Percentiles rank a stretch among this genome's conserved stretches.
Evolutionary conservation across 2,113 vertebrate species (phyloP).

Genomic region (Thermophis baileyi): DNA sequence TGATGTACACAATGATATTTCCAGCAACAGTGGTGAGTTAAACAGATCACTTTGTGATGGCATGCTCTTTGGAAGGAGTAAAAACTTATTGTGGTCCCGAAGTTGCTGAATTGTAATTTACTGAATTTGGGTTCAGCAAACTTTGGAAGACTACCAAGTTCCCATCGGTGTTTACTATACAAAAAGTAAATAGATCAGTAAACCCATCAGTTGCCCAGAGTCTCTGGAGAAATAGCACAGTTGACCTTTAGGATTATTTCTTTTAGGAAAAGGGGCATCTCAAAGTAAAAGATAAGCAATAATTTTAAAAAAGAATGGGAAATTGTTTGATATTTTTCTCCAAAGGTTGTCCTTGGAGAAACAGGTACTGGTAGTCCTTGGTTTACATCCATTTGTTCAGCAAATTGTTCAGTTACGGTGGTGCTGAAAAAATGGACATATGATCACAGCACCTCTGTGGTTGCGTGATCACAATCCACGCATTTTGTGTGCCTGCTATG

Average conservation of each 20-base stretch:
- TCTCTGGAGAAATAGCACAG: neutral
- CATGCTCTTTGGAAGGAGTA: neutral
- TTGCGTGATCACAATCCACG: neutral
- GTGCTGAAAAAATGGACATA: neutral
- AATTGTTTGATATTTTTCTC: neutral
- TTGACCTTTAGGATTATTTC: neutral
- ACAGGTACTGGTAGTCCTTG: neutral
- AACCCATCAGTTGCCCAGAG: neutral
- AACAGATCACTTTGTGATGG: neutral
- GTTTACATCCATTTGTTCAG: neutral
- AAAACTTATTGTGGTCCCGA: neutral
- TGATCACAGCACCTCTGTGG: neutral
- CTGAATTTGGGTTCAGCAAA: neutral
- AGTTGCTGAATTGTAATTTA: neutral
- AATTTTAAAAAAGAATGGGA: neutral
- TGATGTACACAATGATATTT: slow-evolving; percentile 37
- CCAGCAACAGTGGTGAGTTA: slow-evolving; percentile 68
- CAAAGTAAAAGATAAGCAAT: neutral
- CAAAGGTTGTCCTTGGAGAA: neutral
- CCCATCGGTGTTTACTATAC: neutral
- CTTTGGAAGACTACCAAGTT: neutral
- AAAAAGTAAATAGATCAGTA: neutral
- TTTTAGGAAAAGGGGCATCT: neutral
- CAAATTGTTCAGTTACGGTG: neutral
- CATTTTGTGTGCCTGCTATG: neutral